Base-by-base conservation (phyloP, 64 coral and sea anemone species). In the Catalaphyllia jardinei region DNA sequence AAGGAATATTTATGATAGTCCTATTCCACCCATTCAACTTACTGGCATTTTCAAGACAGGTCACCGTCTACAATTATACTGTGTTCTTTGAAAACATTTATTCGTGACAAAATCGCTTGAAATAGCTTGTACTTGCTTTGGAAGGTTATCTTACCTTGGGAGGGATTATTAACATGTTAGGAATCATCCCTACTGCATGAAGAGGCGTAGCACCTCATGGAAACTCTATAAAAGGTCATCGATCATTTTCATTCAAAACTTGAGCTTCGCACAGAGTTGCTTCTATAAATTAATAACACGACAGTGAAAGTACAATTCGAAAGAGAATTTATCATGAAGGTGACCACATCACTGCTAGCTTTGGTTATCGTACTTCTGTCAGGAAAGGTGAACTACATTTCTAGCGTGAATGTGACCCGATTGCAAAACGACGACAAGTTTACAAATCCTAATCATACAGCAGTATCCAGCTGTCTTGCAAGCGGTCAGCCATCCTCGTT, bases 361-460 rank as follows among this genome's bases (percentile, higher is more conserved):
- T 29, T 71, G 31, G 11, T 25, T 4, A 65, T 82, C 4, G 31
- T 65, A 10, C 14, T 64, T 63, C 20, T 27, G 16, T 20, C 38
- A 10, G 35, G 22, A 49, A 49, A 11, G 22, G 20, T 71, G 24
- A n/a, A 14, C 30, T 63, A 1, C 2, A 29, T 51, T 14, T 28
- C 52, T 24, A 85, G 38, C 22, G 19, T 42, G n/a, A 85, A 71
- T 4, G 63, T 85, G 4, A 71, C 81, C 9, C 49, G 81, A 71
- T 50, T 42, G 31, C 10, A 28, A 13, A 4, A 71, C 17, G 50
- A 29, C 31, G 81, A 85, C 81, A 71, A 25, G 24, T 71, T 85
- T 24, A 71, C 81, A 17, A 85, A 85, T 85, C 62, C 81, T 46
- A 85, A 85, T 15, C 62, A 22, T 0, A 71, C 81, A 15, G 81